phyloP scores from a whole-genome alignment of 2,113 vertebrate species.

The Percina caprodes region DNA sequence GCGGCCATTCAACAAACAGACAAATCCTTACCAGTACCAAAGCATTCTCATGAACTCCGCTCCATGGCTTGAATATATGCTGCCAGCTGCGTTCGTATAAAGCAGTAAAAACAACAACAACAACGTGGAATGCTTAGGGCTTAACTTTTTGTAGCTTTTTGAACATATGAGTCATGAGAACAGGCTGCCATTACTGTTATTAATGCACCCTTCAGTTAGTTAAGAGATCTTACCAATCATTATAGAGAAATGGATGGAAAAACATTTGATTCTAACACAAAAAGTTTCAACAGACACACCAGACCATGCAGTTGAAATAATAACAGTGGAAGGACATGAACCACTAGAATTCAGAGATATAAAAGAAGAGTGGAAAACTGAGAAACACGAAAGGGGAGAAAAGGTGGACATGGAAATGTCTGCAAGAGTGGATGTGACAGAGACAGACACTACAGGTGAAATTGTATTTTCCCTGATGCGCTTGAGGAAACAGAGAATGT shows the following conservation, averaged over 20 bases:
- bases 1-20: too few species aligned
- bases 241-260: background rate
- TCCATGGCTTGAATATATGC: too few species aligned
- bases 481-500: conserved; percentile 69
- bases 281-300: background rate
- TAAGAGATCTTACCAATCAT: background rate
- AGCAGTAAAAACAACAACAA: too few species aligned
- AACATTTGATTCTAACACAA: background rate
- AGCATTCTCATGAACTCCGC: too few species aligned
- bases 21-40: too few species aligned
- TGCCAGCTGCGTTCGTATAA: too few species aligned
- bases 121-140: too few species aligned
- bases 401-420: conserved; percentile 28
- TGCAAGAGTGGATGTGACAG: conserved; percentile 50
- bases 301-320: conserved; percentile 23
- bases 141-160: too few species aligned
- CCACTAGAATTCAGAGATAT: background rate
- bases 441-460: conserved; percentile 55
- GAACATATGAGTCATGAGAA: too few species aligned
- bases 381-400: conserved; percentile 8
- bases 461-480: conserved; percentile 67
- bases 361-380: background rate
- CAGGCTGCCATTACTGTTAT: too few species aligned
- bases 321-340: conserved; percentile 19
- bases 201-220: background rate